Percentiles rank a stretch among this genome's conserved stretches.
Conservation (phyloP, 2,113 vertebrate genomes). For the Atrichornis clamosus region DNA sequence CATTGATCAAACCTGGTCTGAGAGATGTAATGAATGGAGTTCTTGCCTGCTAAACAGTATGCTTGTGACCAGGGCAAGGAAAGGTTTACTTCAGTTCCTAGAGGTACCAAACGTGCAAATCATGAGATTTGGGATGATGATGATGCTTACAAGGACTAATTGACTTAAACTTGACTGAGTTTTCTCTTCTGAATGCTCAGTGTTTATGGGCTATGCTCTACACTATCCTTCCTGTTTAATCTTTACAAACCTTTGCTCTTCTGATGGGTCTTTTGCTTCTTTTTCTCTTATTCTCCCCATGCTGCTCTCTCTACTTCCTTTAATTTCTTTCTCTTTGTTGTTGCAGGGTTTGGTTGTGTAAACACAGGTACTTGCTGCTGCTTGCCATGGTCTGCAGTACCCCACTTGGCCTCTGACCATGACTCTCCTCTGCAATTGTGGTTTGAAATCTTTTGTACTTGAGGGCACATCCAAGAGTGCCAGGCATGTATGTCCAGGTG, state of each 20-base stretch:
- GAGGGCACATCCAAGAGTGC: background rate
- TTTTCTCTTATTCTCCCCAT: background rate
- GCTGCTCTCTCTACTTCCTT: background rate
- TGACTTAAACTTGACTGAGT: background rate
- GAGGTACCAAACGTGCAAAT: background rate
- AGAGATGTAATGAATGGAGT: background rate
- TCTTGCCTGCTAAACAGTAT: background rate
- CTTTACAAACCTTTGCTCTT: background rate
- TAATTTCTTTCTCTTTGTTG: conserved; percentile 1
- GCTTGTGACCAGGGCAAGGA: background rate
- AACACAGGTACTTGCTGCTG: background rate
- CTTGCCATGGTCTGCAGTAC: background rate
- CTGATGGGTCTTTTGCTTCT: background rate
- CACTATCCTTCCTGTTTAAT: background rate
- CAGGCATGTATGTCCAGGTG: background rate
- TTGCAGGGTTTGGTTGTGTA: background rate
- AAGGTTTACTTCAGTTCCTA: background rate
- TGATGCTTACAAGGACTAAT: background rate
- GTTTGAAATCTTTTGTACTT: background rate
- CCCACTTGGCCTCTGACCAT: background rate
- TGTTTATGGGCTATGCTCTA: background rate
- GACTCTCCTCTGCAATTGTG: too few relatives aligned
- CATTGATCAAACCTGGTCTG: background rate
- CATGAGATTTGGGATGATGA: background rate
- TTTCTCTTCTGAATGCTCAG: background rate